Conservation (phyloP, 2,797 vertebrate species). For the Phyllotis vaccarum region DNA sequence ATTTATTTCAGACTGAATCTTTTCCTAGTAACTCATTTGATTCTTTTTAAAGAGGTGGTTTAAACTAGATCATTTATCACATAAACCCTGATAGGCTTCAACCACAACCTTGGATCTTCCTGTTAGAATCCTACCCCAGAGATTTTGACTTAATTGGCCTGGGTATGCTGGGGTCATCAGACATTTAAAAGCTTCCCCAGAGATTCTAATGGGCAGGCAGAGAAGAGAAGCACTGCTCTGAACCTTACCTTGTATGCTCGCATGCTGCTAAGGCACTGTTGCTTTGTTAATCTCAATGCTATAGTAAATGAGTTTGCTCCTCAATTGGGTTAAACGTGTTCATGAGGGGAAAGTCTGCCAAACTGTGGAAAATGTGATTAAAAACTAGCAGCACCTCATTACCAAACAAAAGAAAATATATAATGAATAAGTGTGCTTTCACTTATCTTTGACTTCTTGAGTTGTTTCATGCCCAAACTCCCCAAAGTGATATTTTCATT, state of each 20-base stretch:
- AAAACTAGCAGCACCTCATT: conserved; percentile 23
- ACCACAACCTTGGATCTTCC: neutral
- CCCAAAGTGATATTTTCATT: neutral
- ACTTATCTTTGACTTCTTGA: neutral
- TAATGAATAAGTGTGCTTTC: neutral
- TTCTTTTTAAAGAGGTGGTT: conserved; percentile 37
- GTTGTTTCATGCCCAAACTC: neutral
- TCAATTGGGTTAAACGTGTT: conserved; percentile 25
- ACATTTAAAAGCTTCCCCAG: neutral
- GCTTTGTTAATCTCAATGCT: neutral
- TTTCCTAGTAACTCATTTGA: conserved; percentile 5
- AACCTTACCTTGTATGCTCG: neutral
- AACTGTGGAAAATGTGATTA: conserved; percentile 5
- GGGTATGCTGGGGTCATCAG: neutral
- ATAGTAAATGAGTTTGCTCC: neutral
- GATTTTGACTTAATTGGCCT: conserved; percentile 7
- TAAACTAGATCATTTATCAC: conserved; percentile 40
- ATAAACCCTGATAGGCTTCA: neutral
- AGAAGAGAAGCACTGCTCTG: neutral
- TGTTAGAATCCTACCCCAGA: neutral
- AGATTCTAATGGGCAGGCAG: neutral
- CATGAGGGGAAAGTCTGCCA: neutral
- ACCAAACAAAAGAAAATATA: conserved; percentile 5
- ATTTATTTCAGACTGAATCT: conserved; percentile 46
- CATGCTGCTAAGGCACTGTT: neutral